Evolutionary conservation across 2,113 vertebrate species (phyloP), one percentile per base, ranked within the genome.

Genomic region (Tragelaphus buxtoni): DNA sequence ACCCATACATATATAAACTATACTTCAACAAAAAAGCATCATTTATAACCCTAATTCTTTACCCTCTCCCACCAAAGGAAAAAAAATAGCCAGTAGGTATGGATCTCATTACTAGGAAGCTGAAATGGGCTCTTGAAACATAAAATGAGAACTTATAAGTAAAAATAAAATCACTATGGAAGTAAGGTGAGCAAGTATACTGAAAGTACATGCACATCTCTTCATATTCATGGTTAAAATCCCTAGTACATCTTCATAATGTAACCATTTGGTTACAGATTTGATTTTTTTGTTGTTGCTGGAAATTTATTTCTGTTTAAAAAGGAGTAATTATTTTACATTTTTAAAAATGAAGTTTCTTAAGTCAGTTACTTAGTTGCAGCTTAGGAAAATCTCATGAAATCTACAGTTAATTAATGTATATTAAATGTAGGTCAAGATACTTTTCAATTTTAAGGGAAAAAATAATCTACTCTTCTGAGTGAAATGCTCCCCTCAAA

Each of bases 401-500:
- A 76, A 94, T 49, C 35, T 87, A 88, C 0, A 39, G 65, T 53
- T 88, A 72, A 12, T 53, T 89, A 92, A 72, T 30, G 58, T 2
- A 11, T 63, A 93, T 42, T 86, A 91, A 93, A 88, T 77, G 2
- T 18, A 90, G 10, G 42, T 80, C 84, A 97, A 92, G 53, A 92
- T 35, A 83, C 20, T 90, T 96, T 60, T 60, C 24, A 30, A 80
- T 56, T 96, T 74, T 51, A 56, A 84, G 82, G 35, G 58, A 74
- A 65, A 92, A 88, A 93, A 22, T 63, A 26, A 90, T 85, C 14
- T 55, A 89, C 35, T 95, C 45, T 89, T 91, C 82, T 95, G n/a
- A 95, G n/a, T 96, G n/a, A 92, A 97, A 90, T 76, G 81, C 1
- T n/a, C 20, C 8, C 72, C 24, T 16, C 51, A 49, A 58, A 58